Conservation (phyloP, 1,140 invertebrate species). For the Triops cancriformis region DNA sequence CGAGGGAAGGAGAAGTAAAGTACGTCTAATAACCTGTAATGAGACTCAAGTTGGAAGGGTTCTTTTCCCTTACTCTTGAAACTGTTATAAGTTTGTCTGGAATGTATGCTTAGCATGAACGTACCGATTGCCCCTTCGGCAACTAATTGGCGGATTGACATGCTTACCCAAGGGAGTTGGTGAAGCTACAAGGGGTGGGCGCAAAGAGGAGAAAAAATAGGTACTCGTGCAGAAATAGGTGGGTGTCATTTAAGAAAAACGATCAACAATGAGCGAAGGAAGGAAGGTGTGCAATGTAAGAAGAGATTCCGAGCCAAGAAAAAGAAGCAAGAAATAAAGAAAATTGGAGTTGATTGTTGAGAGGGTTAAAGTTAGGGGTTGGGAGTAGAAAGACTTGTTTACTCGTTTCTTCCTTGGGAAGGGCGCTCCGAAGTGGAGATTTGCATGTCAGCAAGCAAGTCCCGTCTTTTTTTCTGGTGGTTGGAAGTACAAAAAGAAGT, state of each 20-base stretch:
- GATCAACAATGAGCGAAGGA: too few relatives aligned
- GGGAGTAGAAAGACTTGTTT: not conserved
- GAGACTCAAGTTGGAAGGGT: not conserved
- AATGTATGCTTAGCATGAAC: not conserved
- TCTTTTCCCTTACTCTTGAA: not conserved
- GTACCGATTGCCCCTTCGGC: not conserved
- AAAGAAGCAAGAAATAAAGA: not conserved
- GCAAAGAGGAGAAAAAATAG: not conserved
- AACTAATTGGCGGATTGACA: conserved; percentile 9
- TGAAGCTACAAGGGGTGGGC: not conserved
- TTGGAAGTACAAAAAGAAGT: not conserved
- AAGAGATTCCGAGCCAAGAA: too few relatives aligned
- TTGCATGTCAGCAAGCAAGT: conserved; percentile 8
- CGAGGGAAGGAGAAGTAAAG: not conserved
- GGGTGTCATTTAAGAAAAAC: too few relatives aligned
- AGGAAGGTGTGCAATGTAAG: too few relatives aligned
- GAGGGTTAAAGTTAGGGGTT: not conserved
- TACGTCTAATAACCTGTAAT: not conserved
- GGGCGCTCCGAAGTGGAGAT: not conserved
- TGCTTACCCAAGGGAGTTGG: not conserved
- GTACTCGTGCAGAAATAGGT: too few relatives aligned
- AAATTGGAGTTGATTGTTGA: too few relatives aligned
- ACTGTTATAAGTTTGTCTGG: not conserved
- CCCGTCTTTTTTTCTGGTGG: not conserved
- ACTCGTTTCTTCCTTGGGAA: not conserved